Conservation (phyloP, 2,888 invertebrate species). For the Pterobdella sp. region DNA sequence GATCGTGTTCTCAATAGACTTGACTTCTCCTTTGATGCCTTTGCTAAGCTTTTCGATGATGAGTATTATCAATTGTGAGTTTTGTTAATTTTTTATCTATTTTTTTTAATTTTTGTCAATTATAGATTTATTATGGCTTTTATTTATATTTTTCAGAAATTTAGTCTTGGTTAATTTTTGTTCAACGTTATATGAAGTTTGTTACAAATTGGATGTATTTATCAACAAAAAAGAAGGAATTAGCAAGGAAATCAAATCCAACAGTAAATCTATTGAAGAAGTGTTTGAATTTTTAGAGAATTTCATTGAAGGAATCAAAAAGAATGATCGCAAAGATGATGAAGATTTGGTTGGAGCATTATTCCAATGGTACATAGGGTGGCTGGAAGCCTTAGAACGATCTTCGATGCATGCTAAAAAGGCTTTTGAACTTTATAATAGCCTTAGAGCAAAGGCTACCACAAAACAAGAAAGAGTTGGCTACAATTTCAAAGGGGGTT, state of each 20-base stretch:
- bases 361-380: not conserved
- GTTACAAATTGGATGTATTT: not conserved
- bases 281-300: not conserved
- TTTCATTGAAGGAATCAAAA: not conserved
- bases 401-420: not conserved
- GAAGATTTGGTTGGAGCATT: not conserved
- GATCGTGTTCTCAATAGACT: not conserved
- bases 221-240: not conserved
- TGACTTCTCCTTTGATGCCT: not conserved
- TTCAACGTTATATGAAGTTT: not conserved
- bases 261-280: not conserved
- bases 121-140: not conserved
- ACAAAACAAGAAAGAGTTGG: not conserved
- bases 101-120: not conserved
- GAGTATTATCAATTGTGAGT: not conserved
- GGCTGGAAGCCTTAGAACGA: not conserved
- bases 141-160: not conserved
- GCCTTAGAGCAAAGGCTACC: not conserved
- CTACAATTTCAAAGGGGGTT: no score
- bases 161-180: not conserved
- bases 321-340: not conserved
- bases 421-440: not conserved
- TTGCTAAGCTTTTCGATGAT: not conserved
- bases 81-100: not conserved
- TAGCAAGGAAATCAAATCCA: not conserved